Percentiles rank a stretch among this genome's conserved stretches.
Evolutionary conservation across 2,113 vertebrate genomes (phyloP).

Genomic region (Otolemur garnettii): DNA sequence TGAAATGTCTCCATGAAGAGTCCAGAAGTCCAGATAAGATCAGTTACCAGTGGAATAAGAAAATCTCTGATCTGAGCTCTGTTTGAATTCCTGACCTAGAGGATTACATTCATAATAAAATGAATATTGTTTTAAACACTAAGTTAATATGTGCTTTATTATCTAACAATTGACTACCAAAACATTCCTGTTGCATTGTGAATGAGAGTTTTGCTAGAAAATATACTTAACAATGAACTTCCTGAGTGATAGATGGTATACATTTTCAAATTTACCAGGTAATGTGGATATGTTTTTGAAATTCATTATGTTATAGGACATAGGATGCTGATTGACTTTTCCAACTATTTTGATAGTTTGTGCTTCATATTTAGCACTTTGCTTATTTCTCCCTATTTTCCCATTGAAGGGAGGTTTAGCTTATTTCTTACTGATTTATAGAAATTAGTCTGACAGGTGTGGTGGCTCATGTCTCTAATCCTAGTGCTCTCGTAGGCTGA

Average conservation of each 20-base stretch:
- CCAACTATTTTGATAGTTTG: background rate
- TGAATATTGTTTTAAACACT: background rate
- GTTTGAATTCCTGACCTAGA: slow-evolving; percentile 7
- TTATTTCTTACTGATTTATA: background rate
- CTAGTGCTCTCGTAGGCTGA: too few relatives aligned
- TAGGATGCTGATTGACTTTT: background rate
- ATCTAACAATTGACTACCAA: background rate
- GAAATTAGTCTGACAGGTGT: background rate
- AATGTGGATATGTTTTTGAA: background rate
- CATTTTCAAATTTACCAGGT: background rate
- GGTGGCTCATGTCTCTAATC: too few relatives aligned
- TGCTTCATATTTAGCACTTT: background rate
- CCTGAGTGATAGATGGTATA: background rate
- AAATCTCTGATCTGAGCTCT: background rate
- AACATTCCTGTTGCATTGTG: background rate
- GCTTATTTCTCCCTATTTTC: background rate
- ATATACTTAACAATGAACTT: background rate
- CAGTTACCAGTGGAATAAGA: background rate
- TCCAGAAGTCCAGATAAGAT: background rate
- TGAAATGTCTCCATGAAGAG: background rate
- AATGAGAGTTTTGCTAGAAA: background rate
- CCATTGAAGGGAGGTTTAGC: background rate
- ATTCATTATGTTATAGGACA: background rate
- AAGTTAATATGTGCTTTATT: background rate
- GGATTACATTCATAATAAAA: slow-evolving; percentile 13